A percentile compares a stretch with the other conserved stretches of the same genome.
phyloP scores from a whole-genome alignment of 2,888 invertebrate genomes.

The Copidosoma aretas region DNA sequence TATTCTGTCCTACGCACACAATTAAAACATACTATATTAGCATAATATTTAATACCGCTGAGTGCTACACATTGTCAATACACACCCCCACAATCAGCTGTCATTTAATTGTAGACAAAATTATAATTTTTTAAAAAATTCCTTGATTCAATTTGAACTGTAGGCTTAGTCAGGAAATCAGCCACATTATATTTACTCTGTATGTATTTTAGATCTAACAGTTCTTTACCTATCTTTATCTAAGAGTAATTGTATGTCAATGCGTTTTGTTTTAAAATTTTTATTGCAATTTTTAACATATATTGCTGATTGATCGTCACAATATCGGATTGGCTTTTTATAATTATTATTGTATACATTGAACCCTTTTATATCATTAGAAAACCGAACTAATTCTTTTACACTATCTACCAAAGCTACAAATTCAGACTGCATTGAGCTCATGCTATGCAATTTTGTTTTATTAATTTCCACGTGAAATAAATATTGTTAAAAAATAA shows the following conservation, averaged over 20 bases:
- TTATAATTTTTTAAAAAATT: not conserved
- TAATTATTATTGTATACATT: not conserved
- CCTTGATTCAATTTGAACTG: not conserved
- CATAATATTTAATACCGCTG: not conserved
- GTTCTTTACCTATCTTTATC: not conserved
- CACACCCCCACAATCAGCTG: slow-evolving; percentile 15
- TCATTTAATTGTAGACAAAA: not conserved
- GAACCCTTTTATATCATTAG: too few relatives aligned
- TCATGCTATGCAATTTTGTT: slow-evolving; percentile 13
- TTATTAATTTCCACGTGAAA: slow-evolving; percentile 12
- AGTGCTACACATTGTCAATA: slow-evolving; percentile 6
- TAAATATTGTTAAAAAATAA: slow-evolving; percentile 12
- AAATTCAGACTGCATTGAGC: slow-evolving; percentile 19
- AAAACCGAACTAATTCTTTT: not conserved
- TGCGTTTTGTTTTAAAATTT: slow-evolving; percentile 6
- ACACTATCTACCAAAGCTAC: slow-evolving; percentile 13
- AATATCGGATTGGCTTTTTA: slow-evolving; percentile 11
- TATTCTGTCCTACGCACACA: too few relatives aligned
- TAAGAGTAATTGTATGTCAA: not conserved
- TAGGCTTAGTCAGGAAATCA: slow-evolving; percentile 12
- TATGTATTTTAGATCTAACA: slow-evolving; percentile 7
- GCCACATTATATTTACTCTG: slow-evolving; percentile 1
- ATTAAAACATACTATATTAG: too few relatives aligned
- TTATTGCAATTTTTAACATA: slow-evolving; percentile 9
- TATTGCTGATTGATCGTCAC: slow-evolving; percentile 9